Evolutionary conservation across 2,888 invertebrate species (phyloP).

Genomic region (Aphrophora alni): DNA sequence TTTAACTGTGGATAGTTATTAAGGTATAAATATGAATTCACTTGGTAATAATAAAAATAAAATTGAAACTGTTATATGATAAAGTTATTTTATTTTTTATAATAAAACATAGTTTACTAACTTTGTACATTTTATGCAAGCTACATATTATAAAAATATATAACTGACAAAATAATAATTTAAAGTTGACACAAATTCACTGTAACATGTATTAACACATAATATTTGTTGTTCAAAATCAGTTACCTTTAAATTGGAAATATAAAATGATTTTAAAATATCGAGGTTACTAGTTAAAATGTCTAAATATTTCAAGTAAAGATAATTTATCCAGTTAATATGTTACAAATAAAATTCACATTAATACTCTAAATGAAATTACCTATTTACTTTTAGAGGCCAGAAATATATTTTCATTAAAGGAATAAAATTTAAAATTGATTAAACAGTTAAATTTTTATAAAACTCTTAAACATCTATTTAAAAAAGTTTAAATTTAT

Average conservation of each 20-base stretch:
- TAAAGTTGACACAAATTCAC: not conserved
- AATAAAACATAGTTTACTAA: not conserved
- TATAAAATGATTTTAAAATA: constrained; percentile 14
- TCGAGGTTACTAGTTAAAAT: no score
- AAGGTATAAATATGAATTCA: no score
- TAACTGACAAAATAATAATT: not conserved
- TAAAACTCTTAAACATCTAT: not conserved
- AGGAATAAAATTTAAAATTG: no score
- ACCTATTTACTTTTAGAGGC: no score
- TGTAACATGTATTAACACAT: not conserved
- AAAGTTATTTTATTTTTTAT: not conserved
- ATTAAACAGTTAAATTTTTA: no score
- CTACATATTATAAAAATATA: not conserved
- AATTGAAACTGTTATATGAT: not conserved
- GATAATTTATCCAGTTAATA: not conserved
- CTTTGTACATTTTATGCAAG: not conserved
- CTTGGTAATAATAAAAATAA: no score
- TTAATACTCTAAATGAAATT: no score
- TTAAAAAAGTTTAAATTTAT: constrained; percentile 7
- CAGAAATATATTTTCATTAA: no score
- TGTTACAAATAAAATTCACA: no score
- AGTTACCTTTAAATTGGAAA: constrained; percentile 14
- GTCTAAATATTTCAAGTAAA: not conserved
- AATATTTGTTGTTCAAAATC: constrained; percentile 9
- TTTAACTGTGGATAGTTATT: no score